Conservation (phyloP, 1,140 invertebrate genomes). For the Heliconius nattereri region DNA sequence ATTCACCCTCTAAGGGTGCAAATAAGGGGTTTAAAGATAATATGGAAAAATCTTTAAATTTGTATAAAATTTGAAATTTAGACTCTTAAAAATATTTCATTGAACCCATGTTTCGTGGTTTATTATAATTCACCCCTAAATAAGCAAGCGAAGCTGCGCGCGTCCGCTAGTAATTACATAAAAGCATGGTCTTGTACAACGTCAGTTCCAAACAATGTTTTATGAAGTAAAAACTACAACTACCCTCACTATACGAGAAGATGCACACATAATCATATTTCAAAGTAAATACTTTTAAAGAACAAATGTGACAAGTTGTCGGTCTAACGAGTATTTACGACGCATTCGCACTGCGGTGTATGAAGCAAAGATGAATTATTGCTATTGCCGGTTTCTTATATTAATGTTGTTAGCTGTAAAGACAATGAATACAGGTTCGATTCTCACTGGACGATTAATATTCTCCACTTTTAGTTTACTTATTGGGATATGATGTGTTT, state of each 20-base stretch:
- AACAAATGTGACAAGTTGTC: slow-evolving; percentile 12
- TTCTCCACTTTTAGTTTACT: background rate
- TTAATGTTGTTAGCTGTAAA: background rate
- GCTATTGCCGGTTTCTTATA: background rate
- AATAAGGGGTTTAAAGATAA: too few species aligned
- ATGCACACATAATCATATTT: slow-evolving; percentile 2
- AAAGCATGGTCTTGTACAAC: slow-evolving; percentile 1
- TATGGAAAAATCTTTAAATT: too few species aligned
- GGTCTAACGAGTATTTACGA: slow-evolving; percentile 11
- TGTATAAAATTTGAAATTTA: too few species aligned
- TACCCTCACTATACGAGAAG: background rate
- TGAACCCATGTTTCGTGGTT: too few species aligned
- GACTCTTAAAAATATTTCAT: too few species aligned
- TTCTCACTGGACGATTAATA: background rate
- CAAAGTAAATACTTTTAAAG: slow-evolving; percentile 10
- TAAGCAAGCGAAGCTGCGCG: too few species aligned
- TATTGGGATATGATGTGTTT: too few species aligned
- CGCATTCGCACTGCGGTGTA: background rate
- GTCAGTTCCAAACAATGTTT: slow-evolving; percentile 4
- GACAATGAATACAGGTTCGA: too few species aligned
- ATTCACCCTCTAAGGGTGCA: too few species aligned
- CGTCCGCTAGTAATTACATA: background rate
- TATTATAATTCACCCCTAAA: too few species aligned
- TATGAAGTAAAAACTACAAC: slow-evolving; percentile 3
- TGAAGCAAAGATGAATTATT: background rate